These are phyloP conservation scores for Pluvialis apricaria DNA, from an alignment of 2,113 vertebrate genomes.

Conservation along the genomic window DNA sequence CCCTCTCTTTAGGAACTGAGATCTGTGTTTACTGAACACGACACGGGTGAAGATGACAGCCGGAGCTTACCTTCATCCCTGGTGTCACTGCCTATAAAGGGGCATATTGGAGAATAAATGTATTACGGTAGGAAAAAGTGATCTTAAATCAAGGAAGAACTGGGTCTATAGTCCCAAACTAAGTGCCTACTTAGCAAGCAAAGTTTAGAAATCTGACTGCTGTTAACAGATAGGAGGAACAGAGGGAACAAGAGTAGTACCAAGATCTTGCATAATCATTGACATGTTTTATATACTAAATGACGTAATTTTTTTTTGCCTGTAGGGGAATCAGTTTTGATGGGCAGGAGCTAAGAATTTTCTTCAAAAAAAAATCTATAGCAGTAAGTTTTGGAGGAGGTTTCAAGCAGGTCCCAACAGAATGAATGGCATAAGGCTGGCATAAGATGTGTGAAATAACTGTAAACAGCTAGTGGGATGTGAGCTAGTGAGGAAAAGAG, in stretches of 20 bases:
- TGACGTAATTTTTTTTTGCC: constrained; percentile 32
- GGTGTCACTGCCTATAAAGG: background rate
- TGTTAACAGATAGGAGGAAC: background rate
- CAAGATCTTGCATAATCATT: constrained; percentile 58
- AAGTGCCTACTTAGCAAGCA: background rate
- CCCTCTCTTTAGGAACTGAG: background rate
- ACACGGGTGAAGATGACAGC: background rate
- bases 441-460: constrained; percentile 67
- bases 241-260: constrained; percentile 9
- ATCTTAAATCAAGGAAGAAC: background rate
- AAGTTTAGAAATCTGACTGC: background rate
- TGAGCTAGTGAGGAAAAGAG: constrained; percentile 68
- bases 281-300: constrained; percentile 42
- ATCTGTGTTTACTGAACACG: background rate
- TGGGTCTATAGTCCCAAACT: background rate
- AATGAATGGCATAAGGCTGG: constrained; percentile 69
- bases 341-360: constrained; percentile 41
- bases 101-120: background rate
- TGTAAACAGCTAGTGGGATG: constrained; percentile 70
- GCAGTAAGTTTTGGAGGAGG: constrained; percentile 55
- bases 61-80: background rate
- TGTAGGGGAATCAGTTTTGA: constrained; percentile 32
- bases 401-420: constrained; percentile 61
- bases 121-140: background rate
- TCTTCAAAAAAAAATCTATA: background rate